Base-by-base conservation (phyloP, 2,113 vertebrate species). In the Dinomys branickii region DNA sequence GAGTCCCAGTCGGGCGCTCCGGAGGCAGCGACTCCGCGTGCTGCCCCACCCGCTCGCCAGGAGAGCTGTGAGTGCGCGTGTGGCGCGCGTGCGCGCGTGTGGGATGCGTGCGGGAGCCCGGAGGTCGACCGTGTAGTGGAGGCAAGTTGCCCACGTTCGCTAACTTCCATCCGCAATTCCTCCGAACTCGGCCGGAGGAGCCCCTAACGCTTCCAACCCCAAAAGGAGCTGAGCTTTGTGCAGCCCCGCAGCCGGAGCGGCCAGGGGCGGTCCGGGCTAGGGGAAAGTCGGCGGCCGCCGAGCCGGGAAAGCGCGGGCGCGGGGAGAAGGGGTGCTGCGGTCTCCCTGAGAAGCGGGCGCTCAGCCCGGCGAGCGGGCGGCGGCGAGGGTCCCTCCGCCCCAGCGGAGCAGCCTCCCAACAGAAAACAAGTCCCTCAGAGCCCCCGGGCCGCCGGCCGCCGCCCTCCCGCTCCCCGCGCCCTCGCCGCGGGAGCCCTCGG, bases 261-360 rank as follows among this genome's bases (percentile, higher is more conserved):
- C 95, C 97, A n/a, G 67, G 92, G 92, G 92, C 80, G 26, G 91
- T 86, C 92, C 33, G 8, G 75, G 87, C 61, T 56, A 28, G 50
- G 22, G 86, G 94, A 91, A 97, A 97, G 94, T 97, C 96, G 16
- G 88, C 59, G 59, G 78, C 63, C 88, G 80, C 80, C 65, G 24
- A 95, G 96, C 20, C 20, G 84, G 90, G 94, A 97, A 96, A 97
- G 95, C 96, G 97, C 97, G 97, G 97, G 97, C 96, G 85, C 95
- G 28, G 92, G 88, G 86, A 84, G 77, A 50, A 83, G 77, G 86
- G 94, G 83, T 91, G 90, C 83, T 75, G 86, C 78, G 38, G 83
- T 52, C 56, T 93, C 65, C 94, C 35, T 2, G 73, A 80, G 90
- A 58, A 95, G 86, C 87, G 71, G 86, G 58, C 35, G 54, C 11